phyloP scores from a whole-genome alignment of 2,888 invertebrate genomes.

The Caenorhabditis sp. region DNA sequence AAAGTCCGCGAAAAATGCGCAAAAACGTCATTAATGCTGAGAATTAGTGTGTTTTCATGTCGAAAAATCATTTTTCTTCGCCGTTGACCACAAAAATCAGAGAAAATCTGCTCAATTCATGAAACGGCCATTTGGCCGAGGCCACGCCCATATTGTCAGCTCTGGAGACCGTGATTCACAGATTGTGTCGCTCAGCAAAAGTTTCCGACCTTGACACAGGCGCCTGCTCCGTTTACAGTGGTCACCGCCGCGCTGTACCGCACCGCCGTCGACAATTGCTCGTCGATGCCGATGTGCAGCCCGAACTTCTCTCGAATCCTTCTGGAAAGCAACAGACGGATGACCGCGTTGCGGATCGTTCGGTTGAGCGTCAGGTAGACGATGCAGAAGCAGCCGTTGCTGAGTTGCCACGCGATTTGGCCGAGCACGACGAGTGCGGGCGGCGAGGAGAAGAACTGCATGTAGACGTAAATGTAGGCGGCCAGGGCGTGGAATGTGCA shows the following conservation, averaged over 20 bases:
- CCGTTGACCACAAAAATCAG: no score
- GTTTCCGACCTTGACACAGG: constrained; percentile 9
- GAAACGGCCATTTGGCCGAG: no score
- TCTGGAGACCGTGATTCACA: no score
- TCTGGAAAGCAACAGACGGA: constrained; percentile 20
- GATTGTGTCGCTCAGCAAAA: no score
- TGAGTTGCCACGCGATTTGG: constrained; percentile 60
- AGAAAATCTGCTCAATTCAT: no score
- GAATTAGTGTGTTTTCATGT: no score
- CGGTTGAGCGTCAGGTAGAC: constrained; percentile 33
- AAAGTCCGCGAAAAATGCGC: no score
- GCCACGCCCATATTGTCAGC: no score
- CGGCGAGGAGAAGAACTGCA: constrained; percentile 58
- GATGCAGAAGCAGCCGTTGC: constrained; percentile 48
- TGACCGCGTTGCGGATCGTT: constrained; percentile 26
- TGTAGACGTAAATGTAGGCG: constrained; percentile 60
- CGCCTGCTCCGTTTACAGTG: constrained; percentile 1
- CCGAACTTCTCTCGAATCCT: constrained; percentile 11
- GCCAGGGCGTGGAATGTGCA: constrained; percentile 56
- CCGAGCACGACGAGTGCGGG: constrained; percentile 52
- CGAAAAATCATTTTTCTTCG: no score
- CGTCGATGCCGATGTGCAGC: constrained; percentile 39
- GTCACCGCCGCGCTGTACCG: not conserved
- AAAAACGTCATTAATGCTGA: no score
- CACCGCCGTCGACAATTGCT: constrained; percentile 5